A percentile compares a stretch with the other conserved stretches of the same genome.
These are phyloP conservation scores for Lithophane ornitopus DNA, from an alignment of 2,888 invertebrate species.

Conservation along the genomic window DNA sequence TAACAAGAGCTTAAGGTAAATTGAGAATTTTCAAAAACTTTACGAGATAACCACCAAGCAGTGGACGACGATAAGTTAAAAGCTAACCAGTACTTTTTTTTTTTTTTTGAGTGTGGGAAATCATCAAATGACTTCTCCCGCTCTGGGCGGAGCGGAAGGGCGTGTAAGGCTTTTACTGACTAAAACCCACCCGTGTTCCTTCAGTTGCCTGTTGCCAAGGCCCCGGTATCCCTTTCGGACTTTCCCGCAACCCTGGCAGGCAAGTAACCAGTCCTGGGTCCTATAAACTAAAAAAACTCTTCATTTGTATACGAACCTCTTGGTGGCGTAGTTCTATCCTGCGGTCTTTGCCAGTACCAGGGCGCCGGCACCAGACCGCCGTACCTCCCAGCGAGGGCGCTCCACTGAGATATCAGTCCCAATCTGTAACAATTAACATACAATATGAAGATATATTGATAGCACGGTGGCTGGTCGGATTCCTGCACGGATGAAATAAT, in stretches of 20 bases:
- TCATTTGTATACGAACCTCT: constrained; percentile 89
- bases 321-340: constrained; percentile 91
- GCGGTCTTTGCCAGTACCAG: constrained; percentile 92
- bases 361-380: constrained; percentile 93
- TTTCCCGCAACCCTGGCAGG: too few relatives aligned
- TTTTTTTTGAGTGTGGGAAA: too few relatives aligned
- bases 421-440: constrained; percentile 89
- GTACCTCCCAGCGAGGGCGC: constrained; percentile 94
- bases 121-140: too few relatives aligned
- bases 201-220: too few relatives aligned
- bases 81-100: too few relatives aligned
- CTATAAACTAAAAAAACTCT: neutral
- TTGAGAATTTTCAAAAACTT: neutral
- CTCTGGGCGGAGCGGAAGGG: too few relatives aligned
- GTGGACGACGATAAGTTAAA: neutral
- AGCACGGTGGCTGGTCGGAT: neutral
- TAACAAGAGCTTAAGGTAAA: neutral
- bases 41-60: neutral
- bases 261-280: neutral
- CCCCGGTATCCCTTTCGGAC: too few relatives aligned
- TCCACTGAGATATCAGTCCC: constrained; percentile 96
- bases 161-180: too few relatives aligned
- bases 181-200: too few relatives aligned
- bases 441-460: constrained; percentile 3
- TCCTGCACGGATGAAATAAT: neutral